Percentiles rank a stretch among this genome's conserved stretches.
Evolutionary conservation across 2,113 vertebrate genomes (phyloP).

Genomic region (Hipposideros armiger): DNA sequence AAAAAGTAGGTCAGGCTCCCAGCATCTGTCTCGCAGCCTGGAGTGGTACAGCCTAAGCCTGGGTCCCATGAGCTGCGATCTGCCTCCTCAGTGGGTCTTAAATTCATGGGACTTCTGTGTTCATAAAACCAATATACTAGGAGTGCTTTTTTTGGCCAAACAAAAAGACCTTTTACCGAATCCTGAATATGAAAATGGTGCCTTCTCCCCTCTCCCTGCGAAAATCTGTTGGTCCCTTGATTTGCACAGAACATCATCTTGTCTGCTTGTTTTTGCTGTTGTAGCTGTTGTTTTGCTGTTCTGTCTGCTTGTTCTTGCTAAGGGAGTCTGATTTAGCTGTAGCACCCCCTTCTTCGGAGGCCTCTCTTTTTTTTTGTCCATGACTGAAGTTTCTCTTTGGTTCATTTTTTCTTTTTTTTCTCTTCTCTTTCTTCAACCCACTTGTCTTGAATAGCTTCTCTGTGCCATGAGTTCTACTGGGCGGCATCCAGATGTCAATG

Average conservation of each 20-base stretch:
- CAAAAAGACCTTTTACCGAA: not conserved
- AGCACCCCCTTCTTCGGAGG: not conserved
- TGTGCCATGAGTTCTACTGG: not conserved
- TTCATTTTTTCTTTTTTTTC: not conserved
- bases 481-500: not conserved
- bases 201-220: not conserved
- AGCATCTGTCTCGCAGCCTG: not conserved
- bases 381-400: not conserved
- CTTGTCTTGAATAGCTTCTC: not conserved
- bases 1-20: not conserved
- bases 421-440: not conserved
- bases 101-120: not conserved
- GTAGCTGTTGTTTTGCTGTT: not conserved
- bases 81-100: not conserved
- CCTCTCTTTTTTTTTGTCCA: not conserved
- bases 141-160: not conserved
- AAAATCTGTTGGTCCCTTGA: not conserved
- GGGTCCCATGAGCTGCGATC: not conserved
- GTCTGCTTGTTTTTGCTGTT: not conserved
- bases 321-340: not conserved
- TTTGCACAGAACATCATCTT: fast-evolving
- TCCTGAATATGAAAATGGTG: not conserved
- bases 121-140: not conserved
- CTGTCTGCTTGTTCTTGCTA: not conserved
- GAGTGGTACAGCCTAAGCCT: not conserved